phyloP scores from a whole-genome alignment of 2,797 vertebrate species.

The Heliangelus exortis region DNA sequence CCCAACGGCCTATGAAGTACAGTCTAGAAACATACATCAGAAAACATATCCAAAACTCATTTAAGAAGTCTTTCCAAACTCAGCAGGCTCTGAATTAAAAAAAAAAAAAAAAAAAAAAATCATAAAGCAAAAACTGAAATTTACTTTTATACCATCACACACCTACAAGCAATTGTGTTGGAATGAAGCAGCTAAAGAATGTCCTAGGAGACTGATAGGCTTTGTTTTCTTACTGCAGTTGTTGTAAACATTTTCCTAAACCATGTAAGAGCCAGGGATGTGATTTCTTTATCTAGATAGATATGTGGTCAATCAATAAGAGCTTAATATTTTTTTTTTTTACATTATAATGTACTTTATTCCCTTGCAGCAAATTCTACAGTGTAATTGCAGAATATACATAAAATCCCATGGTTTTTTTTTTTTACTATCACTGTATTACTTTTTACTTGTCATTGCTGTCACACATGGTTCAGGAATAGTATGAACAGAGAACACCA shows the following conservation, averaged over 20 bases:
- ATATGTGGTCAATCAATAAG: too few species aligned
- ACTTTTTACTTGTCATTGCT: not conserved
- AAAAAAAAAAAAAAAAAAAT: not conserved
- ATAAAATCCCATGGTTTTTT: not conserved
- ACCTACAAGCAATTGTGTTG: not conserved
- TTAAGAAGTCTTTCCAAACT: not conserved
- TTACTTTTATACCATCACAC: not conserved
- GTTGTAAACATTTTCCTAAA: not conserved
- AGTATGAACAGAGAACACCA: not conserved
- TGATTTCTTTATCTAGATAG: not conserved
- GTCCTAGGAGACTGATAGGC: not conserved
- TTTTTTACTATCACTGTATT: fast-evolving
- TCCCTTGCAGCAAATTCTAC: not conserved
- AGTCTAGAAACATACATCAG: not conserved
- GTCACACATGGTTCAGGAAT: not conserved
- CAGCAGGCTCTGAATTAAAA: not conserved
- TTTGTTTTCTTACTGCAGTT: not conserved
- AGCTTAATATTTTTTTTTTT: not conserved
- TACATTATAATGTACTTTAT: not conserved
- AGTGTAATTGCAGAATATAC: fast-evolving
- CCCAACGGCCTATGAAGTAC: not conserved
- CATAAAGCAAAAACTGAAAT: not conserved
- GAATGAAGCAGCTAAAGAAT: not conserved
- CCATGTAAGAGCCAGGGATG: not conserved
- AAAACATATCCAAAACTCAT: not conserved